Percentiles rank a stretch among this genome's conserved stretches.
These are phyloP conservation scores for Thaumatotibia leucotreta DNA, from an alignment of 1,140 invertebrate genomes.

Conservation along the genomic window DNA sequence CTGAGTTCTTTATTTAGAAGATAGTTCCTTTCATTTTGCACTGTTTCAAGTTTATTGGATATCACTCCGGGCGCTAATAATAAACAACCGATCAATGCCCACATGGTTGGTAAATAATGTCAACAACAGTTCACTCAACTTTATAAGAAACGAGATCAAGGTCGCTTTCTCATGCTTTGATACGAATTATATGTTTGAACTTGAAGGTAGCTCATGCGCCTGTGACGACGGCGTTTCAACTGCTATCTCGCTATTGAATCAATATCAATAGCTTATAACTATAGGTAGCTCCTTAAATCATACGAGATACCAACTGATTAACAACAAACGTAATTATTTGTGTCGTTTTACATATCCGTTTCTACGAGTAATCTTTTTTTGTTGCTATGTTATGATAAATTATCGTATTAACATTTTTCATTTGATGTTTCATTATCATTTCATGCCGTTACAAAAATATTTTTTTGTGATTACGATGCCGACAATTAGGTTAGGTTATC, in stretches of 20 bases:
- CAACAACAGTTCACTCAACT: constrained; percentile 5
- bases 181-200: not conserved
- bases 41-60: constrained; percentile 24
- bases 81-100: constrained; percentile 28
- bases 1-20: constrained; percentile 49
- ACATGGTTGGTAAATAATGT: constrained; percentile 30
- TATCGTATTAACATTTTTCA: not conserved
- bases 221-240: not conserved
- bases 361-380: not conserved
- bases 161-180: constrained; percentile 14
- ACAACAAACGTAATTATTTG: not conserved
- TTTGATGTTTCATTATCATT: not conserved
- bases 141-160: constrained; percentile 20
- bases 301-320: not conserved
- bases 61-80: constrained; percentile 21
- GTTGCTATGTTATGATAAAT: not conserved
- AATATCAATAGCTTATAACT: not conserved
- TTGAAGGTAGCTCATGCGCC: not conserved
- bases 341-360: not conserved
- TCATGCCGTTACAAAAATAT: not conserved
- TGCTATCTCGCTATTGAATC: not conserved
- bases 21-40: constrained; percentile 40
- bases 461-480: too few relatives aligned
- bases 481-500: not conserved
- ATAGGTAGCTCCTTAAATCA: not conserved